These are phyloP conservation scores for Melanostoma scalare DNA, from an alignment of 2,888 invertebrate genomes.

Conservation along the genomic window DNA sequence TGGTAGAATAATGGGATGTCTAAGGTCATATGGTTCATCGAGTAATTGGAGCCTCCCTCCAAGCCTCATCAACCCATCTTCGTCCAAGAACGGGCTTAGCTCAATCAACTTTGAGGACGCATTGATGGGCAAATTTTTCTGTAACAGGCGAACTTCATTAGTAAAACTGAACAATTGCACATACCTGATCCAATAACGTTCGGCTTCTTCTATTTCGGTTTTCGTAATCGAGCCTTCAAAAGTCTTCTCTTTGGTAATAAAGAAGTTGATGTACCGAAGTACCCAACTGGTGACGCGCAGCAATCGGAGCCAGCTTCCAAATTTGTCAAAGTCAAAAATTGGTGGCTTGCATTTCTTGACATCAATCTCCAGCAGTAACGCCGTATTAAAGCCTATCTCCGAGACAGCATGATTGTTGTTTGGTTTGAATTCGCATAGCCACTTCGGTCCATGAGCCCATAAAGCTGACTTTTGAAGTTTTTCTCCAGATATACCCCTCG, in stretches of 20 bases:
- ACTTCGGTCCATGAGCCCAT: conserved; percentile 21
- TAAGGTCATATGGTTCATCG: no score
- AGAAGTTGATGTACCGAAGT: no score
- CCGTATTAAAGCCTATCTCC: no score
- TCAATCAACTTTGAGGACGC: no score
- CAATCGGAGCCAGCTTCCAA: no score
- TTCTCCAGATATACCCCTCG: conserved; percentile 19
- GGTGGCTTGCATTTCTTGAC: not conserved
- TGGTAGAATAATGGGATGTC: no score
- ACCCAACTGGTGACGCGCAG: not conserved
- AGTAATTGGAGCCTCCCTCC: no score
- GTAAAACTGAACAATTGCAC: not conserved
- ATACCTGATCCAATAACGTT: conserved; percentile 22
- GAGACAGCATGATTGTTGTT: not conserved
- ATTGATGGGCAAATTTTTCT: no score
- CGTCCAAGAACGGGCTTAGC: no score
- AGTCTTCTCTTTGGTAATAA: not conserved
- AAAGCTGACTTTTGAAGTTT: conserved; percentile 6
- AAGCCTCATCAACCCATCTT: no score
- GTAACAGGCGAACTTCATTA: no score
- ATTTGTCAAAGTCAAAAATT: no score
- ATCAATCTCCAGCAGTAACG: not conserved
- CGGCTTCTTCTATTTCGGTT: not conserved
- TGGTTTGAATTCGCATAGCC: not conserved
- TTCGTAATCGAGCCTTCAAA: not conserved